Conservation (phyloP, 2,797 vertebrate genomes). For the Rhynchonycteris naso region DNA sequence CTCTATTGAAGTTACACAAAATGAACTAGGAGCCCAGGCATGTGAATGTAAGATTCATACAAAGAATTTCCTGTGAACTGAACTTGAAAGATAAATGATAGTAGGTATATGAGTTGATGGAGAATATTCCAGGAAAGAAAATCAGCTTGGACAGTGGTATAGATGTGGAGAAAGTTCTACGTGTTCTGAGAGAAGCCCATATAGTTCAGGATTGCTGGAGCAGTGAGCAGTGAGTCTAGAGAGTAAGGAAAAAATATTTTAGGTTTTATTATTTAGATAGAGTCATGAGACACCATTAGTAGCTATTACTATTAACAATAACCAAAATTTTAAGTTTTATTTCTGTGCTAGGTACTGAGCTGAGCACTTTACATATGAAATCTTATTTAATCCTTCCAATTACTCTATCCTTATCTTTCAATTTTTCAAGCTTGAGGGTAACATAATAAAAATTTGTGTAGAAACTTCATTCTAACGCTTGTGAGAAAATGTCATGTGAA, state of each 20-base stretch:
- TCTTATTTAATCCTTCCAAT: neutral
- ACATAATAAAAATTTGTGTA: neutral
- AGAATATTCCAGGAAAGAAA: neutral
- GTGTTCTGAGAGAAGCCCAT: neutral
- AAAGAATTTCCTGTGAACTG: neutral
- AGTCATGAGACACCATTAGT: neutral
- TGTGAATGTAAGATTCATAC: neutral
- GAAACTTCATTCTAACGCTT: neutral
- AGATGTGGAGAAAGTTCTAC: accelerated
- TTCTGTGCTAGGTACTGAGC: neutral
- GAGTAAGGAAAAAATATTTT: neutral
- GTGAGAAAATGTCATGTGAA: neutral
- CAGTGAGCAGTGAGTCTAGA: neutral
- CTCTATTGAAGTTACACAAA: neutral
- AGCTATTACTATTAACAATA: neutral
- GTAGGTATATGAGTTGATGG: neutral
- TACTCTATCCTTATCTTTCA: neutral
- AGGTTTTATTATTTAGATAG: neutral
- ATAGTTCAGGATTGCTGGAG: neutral
- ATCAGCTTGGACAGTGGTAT: neutral
- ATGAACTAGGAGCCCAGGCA: no score
- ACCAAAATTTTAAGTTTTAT: neutral
- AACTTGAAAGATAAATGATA: neutral
- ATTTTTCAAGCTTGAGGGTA: neutral
- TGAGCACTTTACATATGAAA: neutral